A percentile compares a stretch with the other conserved stretches of the same genome.
Evolutionary conservation across 2,113 vertebrate genomes (phyloP).

Genomic region (Tinamus guttatus): DNA sequence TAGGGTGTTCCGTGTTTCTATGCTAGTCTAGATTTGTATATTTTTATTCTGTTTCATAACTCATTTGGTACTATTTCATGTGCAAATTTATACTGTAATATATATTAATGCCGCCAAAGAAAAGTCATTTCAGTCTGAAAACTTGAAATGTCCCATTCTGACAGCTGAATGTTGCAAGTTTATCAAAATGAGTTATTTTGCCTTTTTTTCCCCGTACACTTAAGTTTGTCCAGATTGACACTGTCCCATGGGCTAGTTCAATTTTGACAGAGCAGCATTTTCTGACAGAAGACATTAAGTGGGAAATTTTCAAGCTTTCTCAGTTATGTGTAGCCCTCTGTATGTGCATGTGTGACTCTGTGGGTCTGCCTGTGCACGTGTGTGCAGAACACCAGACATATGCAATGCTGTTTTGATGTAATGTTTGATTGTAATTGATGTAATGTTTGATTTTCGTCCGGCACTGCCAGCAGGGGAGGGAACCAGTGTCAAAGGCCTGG

Average conservation of each 20-base stretch:
- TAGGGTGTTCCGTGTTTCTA: neutral
- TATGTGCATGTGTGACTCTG: neutral
- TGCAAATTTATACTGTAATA: neutral
- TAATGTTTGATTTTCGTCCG: too few relatives aligned
- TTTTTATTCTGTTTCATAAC: neutral
- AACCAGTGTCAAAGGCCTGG: fast-evolving
- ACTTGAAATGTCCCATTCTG: conserved; percentile 30
- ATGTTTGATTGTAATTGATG: too few relatives aligned
- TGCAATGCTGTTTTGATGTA: neutral
- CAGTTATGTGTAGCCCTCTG: neutral
- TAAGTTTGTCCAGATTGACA: neutral
- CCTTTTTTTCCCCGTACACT: neutral
- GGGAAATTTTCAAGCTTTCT: neutral
- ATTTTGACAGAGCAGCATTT: neutral
- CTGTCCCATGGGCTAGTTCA: neutral
- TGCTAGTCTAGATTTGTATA: neutral
- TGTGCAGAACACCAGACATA: neutral
- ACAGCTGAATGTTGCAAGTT: conserved; percentile 27
- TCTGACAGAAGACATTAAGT: conserved; percentile 14
- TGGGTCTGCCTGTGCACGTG: neutral
- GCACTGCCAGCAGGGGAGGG: neutral
- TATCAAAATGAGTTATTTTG: conserved; percentile 18
- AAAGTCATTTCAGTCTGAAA: conserved; percentile 20
- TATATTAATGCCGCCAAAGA: conserved; percentile 26
- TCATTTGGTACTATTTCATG: neutral